Evolutionary conservation across 2,888 invertebrate species (phyloP), one percentile per base, ranked within the genome.

Genomic region (Mythimna vitellina): DNA sequence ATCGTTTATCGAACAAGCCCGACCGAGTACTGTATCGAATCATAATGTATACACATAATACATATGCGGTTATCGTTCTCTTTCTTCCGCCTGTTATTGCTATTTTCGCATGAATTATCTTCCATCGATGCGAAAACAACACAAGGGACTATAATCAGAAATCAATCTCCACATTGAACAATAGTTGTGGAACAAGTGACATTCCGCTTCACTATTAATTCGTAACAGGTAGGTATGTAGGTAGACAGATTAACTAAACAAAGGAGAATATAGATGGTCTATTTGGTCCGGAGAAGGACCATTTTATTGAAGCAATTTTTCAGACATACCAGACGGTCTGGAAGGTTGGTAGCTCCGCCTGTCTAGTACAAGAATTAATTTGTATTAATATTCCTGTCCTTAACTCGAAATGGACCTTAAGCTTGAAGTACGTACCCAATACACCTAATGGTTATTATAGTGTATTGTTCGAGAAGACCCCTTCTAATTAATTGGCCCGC

Each of bases 221-320:
- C n/a, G 22, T 14, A 65, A 53, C 38, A 35, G 32, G 57, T 20
- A 42, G 22, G 51, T 17, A 58, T 32, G 54, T 60, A 73, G 46
- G 69, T 65, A 63, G 38, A 61, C 60, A 53, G 61, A 76, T 62
- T 63, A 65, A 29, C 35, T 64, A 71, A 78, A 67, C 38, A 62
- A 69, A 29, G 7, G 25, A 63, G 68, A 65, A 54, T 54, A 65
- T 68, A 58, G 54, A 72, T 70, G 25, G 78, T 70, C 78, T 62
- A 73, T 58, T 68, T 73, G 56, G 25, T 42, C 14, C 5, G 56
- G 51, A 61, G 42, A 8, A 38, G 12, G 49, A 54, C 42, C 51
- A 46, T 62, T 73, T 67, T 68, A 82, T 82, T 82, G 58, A 68
- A 42, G 58, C 56, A 68, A 79, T 82, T 82, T 82, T 79, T 81